phyloP scores from a whole-genome alignment of 2,113 vertebrate genomes.

The Neopipo cinnamomea region DNA sequence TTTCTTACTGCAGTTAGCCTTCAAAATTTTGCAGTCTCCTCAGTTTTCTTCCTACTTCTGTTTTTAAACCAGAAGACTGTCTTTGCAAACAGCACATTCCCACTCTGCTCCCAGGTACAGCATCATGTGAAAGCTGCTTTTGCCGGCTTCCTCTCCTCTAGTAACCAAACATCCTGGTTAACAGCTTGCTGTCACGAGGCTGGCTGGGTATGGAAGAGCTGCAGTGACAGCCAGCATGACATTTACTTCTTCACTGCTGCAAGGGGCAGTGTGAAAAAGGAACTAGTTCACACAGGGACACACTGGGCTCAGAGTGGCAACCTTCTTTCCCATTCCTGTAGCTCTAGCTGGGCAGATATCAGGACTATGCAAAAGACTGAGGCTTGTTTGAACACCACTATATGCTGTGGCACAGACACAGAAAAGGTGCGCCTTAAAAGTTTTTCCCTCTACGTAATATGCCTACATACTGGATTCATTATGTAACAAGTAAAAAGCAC shows the following conservation, averaged over 20 bases:
- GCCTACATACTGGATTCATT: not conserved
- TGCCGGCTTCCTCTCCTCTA: not conserved
- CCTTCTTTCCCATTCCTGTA: not conserved
- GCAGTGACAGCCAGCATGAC: not conserved
- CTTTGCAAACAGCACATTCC: not conserved
- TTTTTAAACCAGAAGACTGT: not conserved
- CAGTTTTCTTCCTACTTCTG: not conserved
- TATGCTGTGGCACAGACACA: not conserved
- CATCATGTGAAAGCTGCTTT: not conserved
- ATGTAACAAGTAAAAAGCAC: not conserved
- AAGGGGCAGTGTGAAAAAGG: not conserved
- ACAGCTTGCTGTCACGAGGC: not conserved
- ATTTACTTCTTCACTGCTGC: not conserved
- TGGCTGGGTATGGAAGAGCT: not conserved
- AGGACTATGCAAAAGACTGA: not conserved
- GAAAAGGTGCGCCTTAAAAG: not conserved
- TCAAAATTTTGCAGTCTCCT: not conserved
- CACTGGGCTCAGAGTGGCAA: accelerated
- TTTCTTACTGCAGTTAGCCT: not conserved
- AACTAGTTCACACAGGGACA: not conserved
- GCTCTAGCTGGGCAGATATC: not conserved
- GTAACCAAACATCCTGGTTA: not conserved
- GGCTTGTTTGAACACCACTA: not conserved
- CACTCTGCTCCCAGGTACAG: not conserved
- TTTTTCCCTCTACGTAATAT: not conserved